Percentiles rank a stretch among this genome's conserved stretches.
These are phyloP conservation scores for Apodemia duryi DNA, from an alignment of 2,888 invertebrate species.

Conservation along the genomic window DNA sequence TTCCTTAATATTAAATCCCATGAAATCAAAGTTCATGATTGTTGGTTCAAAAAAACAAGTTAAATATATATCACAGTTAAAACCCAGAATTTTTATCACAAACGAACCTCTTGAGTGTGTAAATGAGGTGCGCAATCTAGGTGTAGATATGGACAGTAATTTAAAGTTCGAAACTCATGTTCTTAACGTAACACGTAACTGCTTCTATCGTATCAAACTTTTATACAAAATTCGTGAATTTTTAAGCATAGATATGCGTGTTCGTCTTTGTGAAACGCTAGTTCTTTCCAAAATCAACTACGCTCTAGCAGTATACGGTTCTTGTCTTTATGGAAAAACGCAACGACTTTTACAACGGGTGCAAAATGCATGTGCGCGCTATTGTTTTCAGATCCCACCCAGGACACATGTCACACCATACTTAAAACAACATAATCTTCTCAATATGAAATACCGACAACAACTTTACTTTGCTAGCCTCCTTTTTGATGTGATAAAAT, in stretches of 20 bases:
- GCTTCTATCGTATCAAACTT: neutral
- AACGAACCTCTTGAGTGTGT: neutral
- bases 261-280: neutral
- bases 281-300: neutral
- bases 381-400: neutral
- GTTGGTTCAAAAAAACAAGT: neutral
- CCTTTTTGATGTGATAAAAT: too few relatives aligned
- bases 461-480: neutral
- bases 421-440: neutral
- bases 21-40: neutral
- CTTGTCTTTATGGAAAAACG: neutral
- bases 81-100: neutral
- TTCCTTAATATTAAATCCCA: neutral
- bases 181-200: neutral
- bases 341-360: neutral
- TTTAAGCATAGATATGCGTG: neutral
- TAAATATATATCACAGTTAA: neutral
- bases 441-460: slow-evolving; percentile 2
- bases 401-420: neutral
- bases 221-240: neutral
- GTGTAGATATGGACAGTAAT: neutral
- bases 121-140: neutral
- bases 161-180: neutral
- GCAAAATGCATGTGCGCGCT: neutral
- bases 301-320: neutral